Percentiles rank a stretch among this genome's conserved stretches.
These are phyloP conservation scores for Ispidina picta DNA, from an alignment of 2,797 vertebrate genomes.

Conservation along the genomic window DNA sequence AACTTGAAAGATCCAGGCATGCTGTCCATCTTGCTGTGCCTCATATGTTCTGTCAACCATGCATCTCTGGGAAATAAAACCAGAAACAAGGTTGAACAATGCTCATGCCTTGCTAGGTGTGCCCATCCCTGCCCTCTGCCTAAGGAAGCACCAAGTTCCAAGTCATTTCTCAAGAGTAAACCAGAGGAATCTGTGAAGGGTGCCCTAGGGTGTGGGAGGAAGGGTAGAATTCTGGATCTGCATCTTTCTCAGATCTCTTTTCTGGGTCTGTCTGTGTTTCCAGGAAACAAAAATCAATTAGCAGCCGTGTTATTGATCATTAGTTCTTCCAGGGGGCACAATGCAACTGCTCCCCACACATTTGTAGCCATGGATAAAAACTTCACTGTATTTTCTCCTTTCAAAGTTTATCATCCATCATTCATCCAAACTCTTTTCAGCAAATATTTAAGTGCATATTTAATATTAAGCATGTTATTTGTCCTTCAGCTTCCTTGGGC, in stretches of 20 bases:
- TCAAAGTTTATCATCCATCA: not conserved
- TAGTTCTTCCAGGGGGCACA: not conserved
- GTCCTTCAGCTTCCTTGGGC: not conserved
- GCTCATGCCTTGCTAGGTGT: not conserved
- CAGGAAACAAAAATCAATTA: not conserved
- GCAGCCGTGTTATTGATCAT: not conserved
- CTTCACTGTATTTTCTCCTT: not conserved
- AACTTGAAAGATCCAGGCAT: slow-evolving; percentile 41
- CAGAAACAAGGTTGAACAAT: not conserved
- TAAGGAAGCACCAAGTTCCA: not conserved
- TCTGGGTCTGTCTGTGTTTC: not conserved
- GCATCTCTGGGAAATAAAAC: not conserved
- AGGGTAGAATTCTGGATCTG: not conserved
- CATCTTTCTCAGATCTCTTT: not conserved
- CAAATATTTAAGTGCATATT: not conserved
- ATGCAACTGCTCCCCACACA: not conserved
- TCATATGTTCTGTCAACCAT: slow-evolving; percentile 21
- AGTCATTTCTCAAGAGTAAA: not conserved
- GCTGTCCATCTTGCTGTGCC: slow-evolving; percentile 26
- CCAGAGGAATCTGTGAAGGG: not conserved
- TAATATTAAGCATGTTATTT: not conserved
- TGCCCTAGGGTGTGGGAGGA: fast-evolving
- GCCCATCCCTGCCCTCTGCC: not conserved
- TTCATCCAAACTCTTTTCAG: not conserved
- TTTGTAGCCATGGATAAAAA: not conserved